Percentiles rank a stretch among this genome's conserved stretches.
Conservation (phyloP, 2,113 vertebrate species). For the Nipponia nippon region DNA sequence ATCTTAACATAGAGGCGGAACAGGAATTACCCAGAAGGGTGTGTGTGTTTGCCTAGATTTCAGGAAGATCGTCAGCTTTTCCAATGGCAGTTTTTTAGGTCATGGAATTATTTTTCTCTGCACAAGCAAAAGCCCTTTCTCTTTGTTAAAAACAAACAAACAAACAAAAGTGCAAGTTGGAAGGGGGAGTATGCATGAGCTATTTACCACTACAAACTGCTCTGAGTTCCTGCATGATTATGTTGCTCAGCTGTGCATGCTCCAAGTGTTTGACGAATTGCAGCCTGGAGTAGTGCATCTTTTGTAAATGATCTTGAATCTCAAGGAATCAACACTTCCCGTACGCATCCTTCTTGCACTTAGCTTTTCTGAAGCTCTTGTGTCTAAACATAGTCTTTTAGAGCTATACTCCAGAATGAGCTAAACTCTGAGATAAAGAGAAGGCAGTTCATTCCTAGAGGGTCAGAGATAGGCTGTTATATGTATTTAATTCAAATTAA, state of each 20-base stretch:
- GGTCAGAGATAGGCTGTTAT: not conserved
- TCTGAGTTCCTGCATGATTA: not conserved
- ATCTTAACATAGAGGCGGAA: not conserved
- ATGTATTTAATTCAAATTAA: not conserved
- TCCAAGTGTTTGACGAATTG: not conserved
- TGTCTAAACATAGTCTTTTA: not conserved
- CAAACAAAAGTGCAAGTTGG: not conserved
- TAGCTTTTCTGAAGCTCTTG: not conserved
- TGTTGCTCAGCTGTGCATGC: not conserved
- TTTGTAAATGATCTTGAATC: not conserved
- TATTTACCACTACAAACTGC: not conserved
- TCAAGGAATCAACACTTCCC: not conserved
- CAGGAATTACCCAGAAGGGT: not conserved
- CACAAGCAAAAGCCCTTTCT: not conserved
- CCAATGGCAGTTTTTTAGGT: not conserved
- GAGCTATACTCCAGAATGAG: not conserved
- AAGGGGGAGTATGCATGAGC: not conserved
- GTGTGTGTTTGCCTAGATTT: not conserved
- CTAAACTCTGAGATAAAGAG: not conserved
- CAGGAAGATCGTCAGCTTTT: not conserved
- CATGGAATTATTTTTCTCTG: not conserved
- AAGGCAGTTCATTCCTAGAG: not conserved
- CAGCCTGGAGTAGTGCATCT: not conserved
- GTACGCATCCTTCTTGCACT: not conserved
- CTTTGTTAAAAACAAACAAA: not conserved